These are phyloP conservation scores for Furcifer pardalis DNA, from an alignment of 2,797 vertebrate species.

Conservation along the genomic window DNA sequence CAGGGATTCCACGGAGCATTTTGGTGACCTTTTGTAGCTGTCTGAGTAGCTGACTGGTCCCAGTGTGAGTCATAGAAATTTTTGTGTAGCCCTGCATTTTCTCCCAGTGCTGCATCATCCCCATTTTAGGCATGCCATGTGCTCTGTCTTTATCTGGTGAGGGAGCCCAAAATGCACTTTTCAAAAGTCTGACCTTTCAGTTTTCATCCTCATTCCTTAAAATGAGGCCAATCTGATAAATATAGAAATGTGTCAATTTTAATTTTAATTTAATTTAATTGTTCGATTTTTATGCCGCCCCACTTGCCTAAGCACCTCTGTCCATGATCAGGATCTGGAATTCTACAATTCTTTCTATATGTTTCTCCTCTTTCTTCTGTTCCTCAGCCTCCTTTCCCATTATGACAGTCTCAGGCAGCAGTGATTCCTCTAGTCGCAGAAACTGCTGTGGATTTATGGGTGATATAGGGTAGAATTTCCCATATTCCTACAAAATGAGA, in stretches of 20 bases:
- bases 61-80: neutral
- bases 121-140: neutral
- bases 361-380: neutral
- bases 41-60: neutral
- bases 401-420: no score
- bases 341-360: neutral
- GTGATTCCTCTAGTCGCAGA: neutral
- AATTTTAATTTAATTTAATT: no score
- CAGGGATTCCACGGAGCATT: neutral
- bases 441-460: neutral
- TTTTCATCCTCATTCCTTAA: constrained; percentile 30
- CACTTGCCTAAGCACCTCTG: no score
- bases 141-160: neutral
- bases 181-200: constrained; percentile 38
- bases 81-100: neutral
- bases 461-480: neutral
- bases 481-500: neutral
- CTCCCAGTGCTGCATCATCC: neutral
- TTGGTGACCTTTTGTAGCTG: constrained; percentile 13
- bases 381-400: neutral
- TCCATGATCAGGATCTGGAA: neutral
- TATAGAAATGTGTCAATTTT: no score
- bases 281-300: no score
- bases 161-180: constrained; percentile 14
- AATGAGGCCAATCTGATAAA: neutral